Conservation (phyloP, 1,140 invertebrate genomes). For the Sycophila sp. region DNA sequence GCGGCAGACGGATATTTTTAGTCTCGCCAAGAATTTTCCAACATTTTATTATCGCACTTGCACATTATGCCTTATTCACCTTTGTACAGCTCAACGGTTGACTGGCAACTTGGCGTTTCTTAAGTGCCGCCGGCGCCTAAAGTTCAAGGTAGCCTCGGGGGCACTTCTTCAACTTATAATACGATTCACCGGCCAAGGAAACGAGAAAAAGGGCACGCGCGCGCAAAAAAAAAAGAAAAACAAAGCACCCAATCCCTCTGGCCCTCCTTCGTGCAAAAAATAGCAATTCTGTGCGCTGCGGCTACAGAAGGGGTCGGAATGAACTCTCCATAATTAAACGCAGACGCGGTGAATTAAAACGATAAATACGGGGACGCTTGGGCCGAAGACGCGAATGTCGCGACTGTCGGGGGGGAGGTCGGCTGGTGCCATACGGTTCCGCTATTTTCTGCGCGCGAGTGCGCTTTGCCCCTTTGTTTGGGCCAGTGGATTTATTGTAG, state of each 20-base stretch:
- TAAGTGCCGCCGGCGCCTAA: background rate
- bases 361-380: conserved; percentile 19
- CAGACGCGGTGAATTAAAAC: conserved; percentile 36
- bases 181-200: background rate
- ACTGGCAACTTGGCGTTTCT: background rate
- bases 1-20: no score
- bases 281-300: background rate
- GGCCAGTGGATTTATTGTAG: conserved; percentile 3
- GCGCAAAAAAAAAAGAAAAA: background rate
- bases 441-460: background rate
- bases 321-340: conserved; percentile 41
- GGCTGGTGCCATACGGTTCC: background rate
- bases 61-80: no score
- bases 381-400: background rate
- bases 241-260: background rate
- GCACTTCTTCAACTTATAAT: conserved; percentile 13
- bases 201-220: background rate
- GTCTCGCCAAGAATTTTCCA: no score
- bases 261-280: background rate
- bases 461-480: conserved; percentile 11
- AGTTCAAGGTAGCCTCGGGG: conserved; percentile 18
- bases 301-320: conserved; percentile 6
- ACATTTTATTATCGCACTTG: no score
- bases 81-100: background rate
- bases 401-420: background rate